Conservation (phyloP, 2,888 invertebrate species). For the Falcaria lacertinaria region DNA sequence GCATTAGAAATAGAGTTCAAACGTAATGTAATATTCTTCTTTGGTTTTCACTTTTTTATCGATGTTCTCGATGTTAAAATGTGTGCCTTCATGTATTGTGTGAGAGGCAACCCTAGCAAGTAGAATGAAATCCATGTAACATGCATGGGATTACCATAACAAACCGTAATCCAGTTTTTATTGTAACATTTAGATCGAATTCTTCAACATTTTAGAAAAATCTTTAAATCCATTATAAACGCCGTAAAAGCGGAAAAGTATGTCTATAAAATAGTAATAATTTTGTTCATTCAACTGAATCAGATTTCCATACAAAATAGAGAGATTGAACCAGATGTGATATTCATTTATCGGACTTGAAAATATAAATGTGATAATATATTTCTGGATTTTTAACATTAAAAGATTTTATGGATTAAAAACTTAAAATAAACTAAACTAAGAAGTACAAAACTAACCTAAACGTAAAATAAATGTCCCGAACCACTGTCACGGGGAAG, state of each 20-base stretch:
- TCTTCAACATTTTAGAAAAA: background rate
- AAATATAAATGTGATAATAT: no score
- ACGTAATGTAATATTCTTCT: no score
- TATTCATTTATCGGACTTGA: background rate
- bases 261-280: conserved; percentile 3
- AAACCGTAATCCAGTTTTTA: conserved; percentile 25
- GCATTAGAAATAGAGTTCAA: no score
- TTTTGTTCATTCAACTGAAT: conserved; percentile 1
- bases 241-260: background rate
- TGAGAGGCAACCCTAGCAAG: background rate
- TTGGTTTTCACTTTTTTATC: no score
- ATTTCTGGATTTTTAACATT: no score
- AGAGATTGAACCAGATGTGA: background rate
- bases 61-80: background rate
- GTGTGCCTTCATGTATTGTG: background rate
- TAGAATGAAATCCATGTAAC: conserved; percentile 1
- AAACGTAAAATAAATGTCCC: no score
- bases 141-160: conserved; percentile 20
- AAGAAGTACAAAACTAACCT: no score
- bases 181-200: conserved; percentile 11
- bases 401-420: no score
- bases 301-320: background rate
- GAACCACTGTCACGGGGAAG: no score
- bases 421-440: no score
- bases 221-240: background rate